Base-by-base conservation (phyloP, 2,113 vertebrate genomes). In the Prunella himalayana region DNA sequence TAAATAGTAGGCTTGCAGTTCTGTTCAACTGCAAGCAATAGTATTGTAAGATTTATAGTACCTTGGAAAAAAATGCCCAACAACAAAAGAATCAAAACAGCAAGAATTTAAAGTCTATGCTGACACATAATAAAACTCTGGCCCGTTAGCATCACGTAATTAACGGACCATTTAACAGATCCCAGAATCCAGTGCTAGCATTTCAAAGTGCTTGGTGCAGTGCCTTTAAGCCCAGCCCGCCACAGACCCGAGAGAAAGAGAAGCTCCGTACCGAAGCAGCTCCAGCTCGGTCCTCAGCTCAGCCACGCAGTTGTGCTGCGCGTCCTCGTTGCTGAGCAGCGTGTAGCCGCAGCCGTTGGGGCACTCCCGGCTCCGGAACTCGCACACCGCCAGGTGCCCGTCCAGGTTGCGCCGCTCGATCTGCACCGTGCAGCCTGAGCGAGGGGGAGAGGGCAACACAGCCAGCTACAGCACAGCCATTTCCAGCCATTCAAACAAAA, bases 261-360 rank as follows among this genome's bases (percentile, higher is more conserved):
- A 69, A 59, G 76, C 19, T 76, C 10, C 69, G 72, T 94, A 99
- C 99, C 99, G 98, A n/a, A 99, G 98, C 53, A 98, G 92, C 42
- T 99, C 98, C 76, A 99, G 97, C 78, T 99, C 98, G 0, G 98
- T 98, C 50, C 98, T 98, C 2, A 99, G 97, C 96, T 99, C 99
- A 7, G 98, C 98, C 12, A 99, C 97, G 27, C 99, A 99, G 80
- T 98, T 99, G 66, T 99, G 99, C 49, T 98, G 98, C 1, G 97
- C 89, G 65, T 98, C 98, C 49, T 98, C 98, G 1, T 93, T 90
- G 10, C 98, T 97, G 75, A 98, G 97, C 9, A 98, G 97, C 33
- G 96, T 97, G 96, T 98, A 98, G 19, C 98, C 99, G 6, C 98
- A 99, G 73, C 98, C 98, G 1, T 98, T 98, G 54, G 98, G 97